Percentiles rank a stretch among this genome's conserved stretches.
Conservation (phyloP, 2,888 invertebrate genomes). For the Mystacides longicornis region DNA sequence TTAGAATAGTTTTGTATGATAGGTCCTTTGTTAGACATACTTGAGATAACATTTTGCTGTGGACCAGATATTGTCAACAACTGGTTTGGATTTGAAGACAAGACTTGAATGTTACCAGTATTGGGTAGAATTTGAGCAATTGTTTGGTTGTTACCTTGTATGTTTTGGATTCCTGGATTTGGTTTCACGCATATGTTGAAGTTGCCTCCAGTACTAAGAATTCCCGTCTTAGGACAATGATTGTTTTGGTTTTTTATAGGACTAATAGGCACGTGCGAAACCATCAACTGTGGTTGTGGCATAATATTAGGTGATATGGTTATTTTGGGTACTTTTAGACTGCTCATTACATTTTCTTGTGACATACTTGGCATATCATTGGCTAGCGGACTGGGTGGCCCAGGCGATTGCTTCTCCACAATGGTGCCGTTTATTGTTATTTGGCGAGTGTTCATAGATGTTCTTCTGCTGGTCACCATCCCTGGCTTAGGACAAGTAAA, state of each 20-base stretch:
- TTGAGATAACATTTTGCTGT: constrained; percentile 36
- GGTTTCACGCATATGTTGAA: constrained; percentile 48
- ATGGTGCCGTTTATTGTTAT: constrained; percentile 49
- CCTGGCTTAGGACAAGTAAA: constrained; percentile 44
- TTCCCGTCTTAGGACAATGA: constrained; percentile 36
- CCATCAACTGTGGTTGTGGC: constrained; percentile 47
- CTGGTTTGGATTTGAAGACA: constrained; percentile 48
- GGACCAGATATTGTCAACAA: constrained; percentile 44
- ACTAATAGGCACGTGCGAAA: constrained; percentile 42
- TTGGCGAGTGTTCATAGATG: constrained; percentile 47
- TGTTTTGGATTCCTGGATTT: constrained; percentile 40
- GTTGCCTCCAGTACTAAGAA: constrained; percentile 12
- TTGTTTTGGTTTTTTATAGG: constrained; percentile 43
- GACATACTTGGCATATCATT: constrained; percentile 28
- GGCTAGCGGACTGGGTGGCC: constrained; percentile 31
- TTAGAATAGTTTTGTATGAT: constrained; percentile 41
- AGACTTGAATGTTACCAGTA: constrained; percentile 45
- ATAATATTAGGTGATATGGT: constrained; percentile 36
- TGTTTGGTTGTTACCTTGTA: constrained; percentile 35
- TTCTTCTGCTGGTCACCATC: constrained; percentile 43
- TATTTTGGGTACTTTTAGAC: constrained; percentile 12
- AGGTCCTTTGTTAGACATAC: constrained; percentile 45
- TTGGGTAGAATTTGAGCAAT: constrained; percentile 44
- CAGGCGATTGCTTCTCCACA: constrained; percentile 48
- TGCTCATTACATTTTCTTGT: neutral